Evolutionary conservation across 2,113 vertebrate genomes (phyloP).

Genomic region (Protomyctophum bolini): DNA sequence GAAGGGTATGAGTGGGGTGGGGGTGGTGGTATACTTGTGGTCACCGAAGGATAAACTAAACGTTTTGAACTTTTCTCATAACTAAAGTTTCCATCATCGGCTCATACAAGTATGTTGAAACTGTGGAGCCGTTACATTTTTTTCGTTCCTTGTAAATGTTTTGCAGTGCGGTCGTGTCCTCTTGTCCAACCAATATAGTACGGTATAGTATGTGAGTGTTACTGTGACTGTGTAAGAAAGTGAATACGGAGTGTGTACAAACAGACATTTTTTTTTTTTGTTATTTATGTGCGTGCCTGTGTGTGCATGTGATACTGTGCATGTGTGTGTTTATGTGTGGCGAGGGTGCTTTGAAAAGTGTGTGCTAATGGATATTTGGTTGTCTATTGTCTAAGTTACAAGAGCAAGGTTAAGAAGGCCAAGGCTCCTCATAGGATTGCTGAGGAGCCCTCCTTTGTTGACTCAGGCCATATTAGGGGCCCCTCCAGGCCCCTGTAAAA

Average conservation of each 20-base stretch:
- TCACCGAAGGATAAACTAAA: no score
- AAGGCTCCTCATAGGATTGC: background rate
- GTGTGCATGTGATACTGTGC: constrained; percentile 2
- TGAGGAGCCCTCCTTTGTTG: constrained; percentile 13
- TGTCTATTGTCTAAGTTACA: constrained; percentile 46
- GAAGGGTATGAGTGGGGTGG: no score
- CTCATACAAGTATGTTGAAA: no score
- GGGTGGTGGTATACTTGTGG: no score
- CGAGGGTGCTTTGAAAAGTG: background rate
- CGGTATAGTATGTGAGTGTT: background rate
- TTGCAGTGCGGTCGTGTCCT: no score
- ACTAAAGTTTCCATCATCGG: no score
- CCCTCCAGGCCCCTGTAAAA: background rate
- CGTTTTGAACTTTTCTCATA: no score
- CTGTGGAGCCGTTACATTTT: no score
- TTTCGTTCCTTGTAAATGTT: no score
- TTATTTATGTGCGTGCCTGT: background rate
- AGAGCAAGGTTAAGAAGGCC: constrained; percentile 22
- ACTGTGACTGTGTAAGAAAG: background rate
- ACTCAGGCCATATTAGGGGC: constrained; percentile 25
- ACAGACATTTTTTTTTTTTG: no score
- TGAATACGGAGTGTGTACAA: background rate
- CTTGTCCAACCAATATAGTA: no score
- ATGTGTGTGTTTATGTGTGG: background rate
- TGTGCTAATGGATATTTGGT: constrained; percentile 44